Percentiles rank a stretch among this genome's conserved stretches.
Conservation (phyloP, 2,888 invertebrate species). For the Agapetus fuscipes region DNA sequence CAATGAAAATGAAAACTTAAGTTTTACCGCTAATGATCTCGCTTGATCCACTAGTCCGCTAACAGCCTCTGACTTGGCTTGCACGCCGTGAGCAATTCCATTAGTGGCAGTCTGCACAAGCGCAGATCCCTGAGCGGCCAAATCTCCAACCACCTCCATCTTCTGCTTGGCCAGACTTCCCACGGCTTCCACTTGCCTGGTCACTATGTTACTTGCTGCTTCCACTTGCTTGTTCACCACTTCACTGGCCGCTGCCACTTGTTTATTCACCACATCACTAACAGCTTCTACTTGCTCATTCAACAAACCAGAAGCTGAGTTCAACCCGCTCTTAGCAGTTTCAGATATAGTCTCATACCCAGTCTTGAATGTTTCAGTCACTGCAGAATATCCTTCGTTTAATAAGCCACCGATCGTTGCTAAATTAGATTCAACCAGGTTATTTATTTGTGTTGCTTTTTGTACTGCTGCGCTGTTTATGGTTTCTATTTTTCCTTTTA, state of each 20-base stretch:
- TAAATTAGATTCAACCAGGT: slow-evolving; percentile 2
- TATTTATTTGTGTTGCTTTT: slow-evolving; percentile 9
- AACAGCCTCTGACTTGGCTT: background rate
- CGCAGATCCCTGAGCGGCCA: background rate
- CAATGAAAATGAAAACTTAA: too few species aligned
- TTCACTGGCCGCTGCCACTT: slow-evolving; percentile 4
- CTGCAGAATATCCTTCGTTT: slow-evolving; percentile 3
- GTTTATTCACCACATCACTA: background rate
- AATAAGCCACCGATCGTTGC: slow-evolving; percentile 3
- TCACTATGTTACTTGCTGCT: slow-evolving; percentile 6
- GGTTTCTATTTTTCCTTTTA: slow-evolving; percentile 6
- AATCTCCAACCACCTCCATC: background rate
- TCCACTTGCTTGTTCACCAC: slow-evolving; percentile 6
- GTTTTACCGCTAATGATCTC: slow-evolving; percentile 3
- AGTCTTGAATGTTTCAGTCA: slow-evolving; percentile 4
- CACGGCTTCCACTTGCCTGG: slow-evolving; percentile 7
- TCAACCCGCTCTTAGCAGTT: background rate
- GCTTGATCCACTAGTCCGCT: background rate
- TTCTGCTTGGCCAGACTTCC: slow-evolving; percentile 7
- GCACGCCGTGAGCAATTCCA: slow-evolving; percentile 2
- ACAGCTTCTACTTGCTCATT: background rate
- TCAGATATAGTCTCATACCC: slow-evolving; percentile 1
- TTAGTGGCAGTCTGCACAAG: slow-evolving; percentile 5
- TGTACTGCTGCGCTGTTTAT: slow-evolving; percentile 9
- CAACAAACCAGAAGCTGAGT: background rate